phyloP scores from a whole-genome alignment of 2,797 vertebrate species.

The Pelobates cultripes region DNA sequence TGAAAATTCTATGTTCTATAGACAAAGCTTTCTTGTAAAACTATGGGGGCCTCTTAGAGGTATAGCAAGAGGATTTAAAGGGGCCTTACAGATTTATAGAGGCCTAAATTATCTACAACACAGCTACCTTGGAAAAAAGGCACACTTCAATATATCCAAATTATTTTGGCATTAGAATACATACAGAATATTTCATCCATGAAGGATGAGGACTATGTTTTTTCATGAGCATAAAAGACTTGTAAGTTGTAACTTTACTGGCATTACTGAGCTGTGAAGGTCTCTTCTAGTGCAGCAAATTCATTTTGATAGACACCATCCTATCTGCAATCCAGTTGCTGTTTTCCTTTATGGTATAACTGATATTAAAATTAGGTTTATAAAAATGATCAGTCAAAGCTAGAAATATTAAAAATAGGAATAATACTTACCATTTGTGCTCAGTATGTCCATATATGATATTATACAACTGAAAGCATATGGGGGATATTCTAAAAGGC shows the following conservation, averaged over 20 bases:
- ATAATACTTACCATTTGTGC: too few species aligned
- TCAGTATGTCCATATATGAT: too few species aligned
- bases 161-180: constrained; percentile 47
- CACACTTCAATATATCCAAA: constrained; percentile 51
- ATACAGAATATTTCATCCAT: constrained; percentile 55
- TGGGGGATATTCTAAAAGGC: too few species aligned
- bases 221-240: constrained; percentile 46
- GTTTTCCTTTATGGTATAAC: constrained; percentile 7
- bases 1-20: too few species aligned
- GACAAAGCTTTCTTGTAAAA: too few species aligned
- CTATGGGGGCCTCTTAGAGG: too few species aligned
- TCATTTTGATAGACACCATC: constrained; percentile 32
- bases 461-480: too few species aligned
- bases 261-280: constrained; percentile 55
- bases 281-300: constrained; percentile 36
- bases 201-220: constrained; percentile 54
- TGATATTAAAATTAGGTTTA: too few species aligned
- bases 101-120: constrained; percentile 27
- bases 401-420: too few species aligned
- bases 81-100: too few species aligned
- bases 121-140: constrained; percentile 26
- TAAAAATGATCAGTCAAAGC: too few species aligned
- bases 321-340: constrained; percentile 14
- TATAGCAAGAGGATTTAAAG: too few species aligned
- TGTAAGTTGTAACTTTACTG: constrained; percentile 43